Evolutionary conservation across 2,888 invertebrate genomes (phyloP), one percentile per base, ranked within the genome.

Genomic region (Aspidiotus rigidus): DNA sequence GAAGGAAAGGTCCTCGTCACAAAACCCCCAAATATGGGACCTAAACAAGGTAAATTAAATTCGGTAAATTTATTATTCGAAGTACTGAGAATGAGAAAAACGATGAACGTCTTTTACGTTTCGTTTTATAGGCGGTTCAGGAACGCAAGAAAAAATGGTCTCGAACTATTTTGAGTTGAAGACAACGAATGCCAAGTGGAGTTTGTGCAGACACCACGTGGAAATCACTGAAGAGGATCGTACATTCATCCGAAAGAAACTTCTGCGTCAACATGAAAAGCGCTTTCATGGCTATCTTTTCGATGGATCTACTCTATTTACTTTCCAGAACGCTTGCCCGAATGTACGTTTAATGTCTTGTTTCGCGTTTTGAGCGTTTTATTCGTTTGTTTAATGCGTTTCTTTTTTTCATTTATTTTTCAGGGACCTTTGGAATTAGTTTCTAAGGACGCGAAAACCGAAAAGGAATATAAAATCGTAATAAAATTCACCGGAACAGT

Each of bases 171-270:
- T 66, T 7, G 28, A 28, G 5, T 16, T 15, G 13, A 7, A 59
- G 7, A 39, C 41, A 6, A 44, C 66, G 0, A 15, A 44, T 28
- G 16, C 16, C 8, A 80, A 86, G 62, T 92, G 90, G 89, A 80
- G 84, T 0, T 77, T 92, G 0, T 85, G 84, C 73, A 87, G 90
- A 70, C 91, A 91, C 76, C 82, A 85, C 3, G 89, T 92, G 0
- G 88, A 89, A 72, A 76, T 79, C 0, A 90, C 49, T 6, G 49
- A 49, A 0, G 84, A 89, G 71, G 90, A 91, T 72, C 78, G 82
- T 55, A 86, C 86, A 0, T 74, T 75, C 0, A 76, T 84, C 0
- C 83, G 87, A 6, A 87, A 86, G 74, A 81, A 78, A 0, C 77
- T 89, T 2, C 72, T 90, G 1, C 78, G 80, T 11, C 76, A 81